These are phyloP conservation scores for Macquaria ambigua DNA, from an alignment of 2,113 vertebrate genomes.

Conservation along the genomic window DNA sequence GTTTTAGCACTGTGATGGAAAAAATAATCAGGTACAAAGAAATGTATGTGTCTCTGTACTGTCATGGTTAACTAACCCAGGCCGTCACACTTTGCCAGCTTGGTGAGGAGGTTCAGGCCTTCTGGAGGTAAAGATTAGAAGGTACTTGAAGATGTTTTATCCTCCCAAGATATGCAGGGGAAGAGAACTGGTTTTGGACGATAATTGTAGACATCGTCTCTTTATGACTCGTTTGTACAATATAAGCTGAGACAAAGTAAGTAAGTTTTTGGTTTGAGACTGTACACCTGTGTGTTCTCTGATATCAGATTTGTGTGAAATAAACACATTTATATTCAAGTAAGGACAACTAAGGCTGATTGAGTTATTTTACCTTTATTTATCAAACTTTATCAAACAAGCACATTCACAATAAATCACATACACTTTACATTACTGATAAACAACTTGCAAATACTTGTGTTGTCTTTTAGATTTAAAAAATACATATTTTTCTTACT, in stretches of 20 bases:
- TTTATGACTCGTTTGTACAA: background rate
- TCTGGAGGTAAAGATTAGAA: background rate
- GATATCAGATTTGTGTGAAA: background rate
- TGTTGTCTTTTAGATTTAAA: background rate
- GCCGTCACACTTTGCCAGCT: background rate
- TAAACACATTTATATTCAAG: too few species aligned
- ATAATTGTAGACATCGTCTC: background rate
- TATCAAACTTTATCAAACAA: background rate
- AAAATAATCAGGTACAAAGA: background rate
- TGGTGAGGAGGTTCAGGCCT: background rate
- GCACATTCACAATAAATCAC: slow-evolving; percentile 8
- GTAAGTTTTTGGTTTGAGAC: background rate
- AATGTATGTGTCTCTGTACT: background rate
- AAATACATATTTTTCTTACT: background rate
- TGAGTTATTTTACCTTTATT: background rate
- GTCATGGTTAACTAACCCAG: background rate
- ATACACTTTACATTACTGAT: background rate
- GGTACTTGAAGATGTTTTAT: background rate
- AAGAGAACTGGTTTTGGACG: background rate
- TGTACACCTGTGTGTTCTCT: too few species aligned
- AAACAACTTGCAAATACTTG: background rate
- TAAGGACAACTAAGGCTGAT: background rate
- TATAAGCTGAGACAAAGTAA: background rate
- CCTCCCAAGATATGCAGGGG: background rate
- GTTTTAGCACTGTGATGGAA: background rate